Evolutionary conservation across 1,140 invertebrate genomes (phyloP).

Genomic region (Magallana gigas): DNA sequence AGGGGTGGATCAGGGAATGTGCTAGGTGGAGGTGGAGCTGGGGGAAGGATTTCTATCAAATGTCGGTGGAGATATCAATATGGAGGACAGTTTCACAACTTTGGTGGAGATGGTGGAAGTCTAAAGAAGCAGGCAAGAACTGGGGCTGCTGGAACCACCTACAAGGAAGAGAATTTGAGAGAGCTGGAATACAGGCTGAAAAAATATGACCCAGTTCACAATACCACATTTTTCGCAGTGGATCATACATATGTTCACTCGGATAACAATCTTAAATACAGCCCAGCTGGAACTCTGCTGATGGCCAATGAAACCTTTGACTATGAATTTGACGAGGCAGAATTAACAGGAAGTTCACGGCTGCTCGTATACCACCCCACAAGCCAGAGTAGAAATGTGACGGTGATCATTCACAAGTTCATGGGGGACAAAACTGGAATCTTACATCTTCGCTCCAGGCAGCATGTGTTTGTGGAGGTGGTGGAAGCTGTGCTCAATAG

Average conservation of each 20-base stretch:
- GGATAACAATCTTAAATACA: slow-evolving; percentile 63
- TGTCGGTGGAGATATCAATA: slow-evolving; percentile 70
- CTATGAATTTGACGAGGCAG: slow-evolving; percentile 71
- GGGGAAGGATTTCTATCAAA: slow-evolving; percentile 68
- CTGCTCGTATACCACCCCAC: slow-evolving; percentile 68
- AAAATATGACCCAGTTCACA: slow-evolving; percentile 68
- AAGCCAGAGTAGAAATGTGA: slow-evolving; percentile 53
- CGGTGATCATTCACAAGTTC: slow-evolving; percentile 65
- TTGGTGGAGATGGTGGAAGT: slow-evolving; percentile 65
- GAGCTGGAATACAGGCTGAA: slow-evolving; percentile 70
- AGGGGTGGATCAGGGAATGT: slow-evolving; percentile 67
- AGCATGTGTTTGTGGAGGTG: slow-evolving; percentile 70
- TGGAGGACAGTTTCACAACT: slow-evolving; percentile 69
- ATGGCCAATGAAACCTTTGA: slow-evolving; percentile 62
- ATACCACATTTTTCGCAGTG: slow-evolving; percentile 68
- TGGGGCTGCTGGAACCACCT: slow-evolving; percentile 71
- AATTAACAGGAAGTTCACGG: slow-evolving; percentile 67
- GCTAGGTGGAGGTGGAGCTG: slow-evolving; percentile 69
- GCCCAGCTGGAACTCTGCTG: slow-evolving; percentile 66
- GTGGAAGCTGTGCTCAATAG: slow-evolving; percentile 69
- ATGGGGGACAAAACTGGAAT: slow-evolving; percentile 73
- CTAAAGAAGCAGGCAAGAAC: slow-evolving; percentile 52
- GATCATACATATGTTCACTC: slow-evolving; percentile 69
- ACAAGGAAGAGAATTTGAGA: slow-evolving; percentile 68
- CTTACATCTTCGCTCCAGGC: slow-evolving; percentile 65